phyloP scores from a whole-genome alignment of 37 sponge, comb jelly and placozoan species.

The Hormiphora californensis region DNA sequence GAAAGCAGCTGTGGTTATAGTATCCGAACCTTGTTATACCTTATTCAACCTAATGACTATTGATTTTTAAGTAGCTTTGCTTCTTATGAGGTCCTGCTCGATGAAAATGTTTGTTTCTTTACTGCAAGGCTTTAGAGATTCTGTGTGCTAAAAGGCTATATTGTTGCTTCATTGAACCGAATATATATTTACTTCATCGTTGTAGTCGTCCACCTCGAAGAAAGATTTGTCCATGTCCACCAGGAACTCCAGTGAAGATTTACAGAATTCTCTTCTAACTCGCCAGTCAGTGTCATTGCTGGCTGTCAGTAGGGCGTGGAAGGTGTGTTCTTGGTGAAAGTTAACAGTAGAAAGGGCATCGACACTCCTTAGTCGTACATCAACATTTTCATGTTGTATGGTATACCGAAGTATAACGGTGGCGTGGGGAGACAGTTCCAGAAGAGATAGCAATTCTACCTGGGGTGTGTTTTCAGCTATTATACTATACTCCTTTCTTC shows the following conservation, averaged over 20 bases:
- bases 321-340: background rate
- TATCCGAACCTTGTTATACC: too few relatives aligned
- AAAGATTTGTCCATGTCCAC: background rate
- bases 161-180: too few relatives aligned
- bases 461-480: too few relatives aligned
- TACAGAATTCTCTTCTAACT: background rate
- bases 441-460: background rate
- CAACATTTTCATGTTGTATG: background rate
- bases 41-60: too few relatives aligned
- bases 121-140: too few relatives aligned
- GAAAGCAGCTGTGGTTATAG: too few relatives aligned
- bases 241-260: background rate
- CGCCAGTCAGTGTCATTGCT: background rate
- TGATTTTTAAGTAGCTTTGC: too few relatives aligned
- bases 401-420: background rate
- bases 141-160: too few relatives aligned
- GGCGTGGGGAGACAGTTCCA: background rate
- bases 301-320: background rate
- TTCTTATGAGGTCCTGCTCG: too few relatives aligned
- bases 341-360: background rate
- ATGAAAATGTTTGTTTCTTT: too few relatives aligned
- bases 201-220: background rate
- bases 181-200: background rate
- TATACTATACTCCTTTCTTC: too few relatives aligned
- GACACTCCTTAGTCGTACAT: background rate